These are phyloP conservation scores for Lithobius niger DNA, from an alignment of 1,140 invertebrate genomes.

Conservation along the genomic window DNA sequence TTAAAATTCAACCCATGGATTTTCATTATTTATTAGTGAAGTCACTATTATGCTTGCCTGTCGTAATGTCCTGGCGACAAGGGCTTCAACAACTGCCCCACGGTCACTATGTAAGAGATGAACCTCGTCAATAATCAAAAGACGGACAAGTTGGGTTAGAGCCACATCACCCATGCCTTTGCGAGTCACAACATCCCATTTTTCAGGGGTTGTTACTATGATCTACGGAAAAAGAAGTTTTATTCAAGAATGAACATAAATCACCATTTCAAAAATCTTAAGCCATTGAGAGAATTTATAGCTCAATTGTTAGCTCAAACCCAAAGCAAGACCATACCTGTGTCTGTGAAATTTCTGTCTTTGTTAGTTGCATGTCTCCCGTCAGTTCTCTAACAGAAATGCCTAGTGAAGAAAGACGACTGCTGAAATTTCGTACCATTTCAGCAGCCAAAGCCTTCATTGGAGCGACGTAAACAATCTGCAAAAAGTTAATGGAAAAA, in stretches of 20 bases:
- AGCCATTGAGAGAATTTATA: no score
- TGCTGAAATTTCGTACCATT: slow-evolving; percentile 91
- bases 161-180: slow-evolving; percentile 83
- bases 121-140: slow-evolving; percentile 97
- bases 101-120: slow-evolving; percentile 94
- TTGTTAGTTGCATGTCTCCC: slow-evolving; percentile 95
- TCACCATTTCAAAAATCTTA: no score
- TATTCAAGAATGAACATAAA: no score
- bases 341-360: slow-evolving; percentile 84
- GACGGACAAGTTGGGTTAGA: slow-evolving; percentile 73
- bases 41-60: no score
- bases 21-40: no score
- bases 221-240: slow-evolving; percentile 49
- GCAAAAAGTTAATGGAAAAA: no score
- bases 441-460: slow-evolving; percentile 99
- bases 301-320: no score
- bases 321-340: slow-evolving; percentile 40
- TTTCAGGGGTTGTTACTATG: slow-evolving; percentile 97
- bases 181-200: slow-evolving; percentile 98
- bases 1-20: no score
- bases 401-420: slow-evolving; percentile 58
- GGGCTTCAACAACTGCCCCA: slow-evolving; percentile 92
- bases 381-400: slow-evolving; percentile 84
- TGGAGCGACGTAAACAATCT: slow-evolving; percentile 96
- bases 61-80: slow-evolving; percentile 88